phyloP scores from a whole-genome alignment of 2,888 invertebrate genomes.

The Hololepta plana region DNA sequence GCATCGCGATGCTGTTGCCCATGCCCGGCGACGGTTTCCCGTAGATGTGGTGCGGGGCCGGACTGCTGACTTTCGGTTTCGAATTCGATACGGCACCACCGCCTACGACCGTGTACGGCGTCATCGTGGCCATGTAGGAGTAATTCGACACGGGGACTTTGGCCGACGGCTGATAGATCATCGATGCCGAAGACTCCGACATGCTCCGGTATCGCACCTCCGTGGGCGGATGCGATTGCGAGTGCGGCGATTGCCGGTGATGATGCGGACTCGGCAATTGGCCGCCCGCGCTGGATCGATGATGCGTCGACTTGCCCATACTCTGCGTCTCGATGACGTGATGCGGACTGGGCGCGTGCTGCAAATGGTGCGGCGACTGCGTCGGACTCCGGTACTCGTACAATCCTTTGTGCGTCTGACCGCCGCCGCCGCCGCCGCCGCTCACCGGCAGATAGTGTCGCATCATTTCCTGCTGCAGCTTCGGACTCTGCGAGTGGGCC shows the following conservation, averaged over 20 bases:
- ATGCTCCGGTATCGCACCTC: slow-evolving; percentile 21
- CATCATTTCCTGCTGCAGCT: slow-evolving; percentile 34
- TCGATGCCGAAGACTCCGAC: slow-evolving; percentile 20
- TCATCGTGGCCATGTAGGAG: slow-evolving; percentile 23
- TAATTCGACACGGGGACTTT: slow-evolving; percentile 4
- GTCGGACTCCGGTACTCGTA: slow-evolving; percentile 28
- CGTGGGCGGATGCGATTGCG: slow-evolving; percentile 22
- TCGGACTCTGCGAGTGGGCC: slow-evolving; percentile 38
- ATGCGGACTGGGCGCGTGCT: slow-evolving; percentile 20
- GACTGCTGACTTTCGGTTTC: slow-evolving; percentile 56
- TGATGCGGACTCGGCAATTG: slow-evolving; percentile 31
- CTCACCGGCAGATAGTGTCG: slow-evolving; percentile 33
- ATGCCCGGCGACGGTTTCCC: slow-evolving; percentile 38
- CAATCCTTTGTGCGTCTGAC: slow-evolving; percentile 23
- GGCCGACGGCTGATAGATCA: slow-evolving; percentile 20
- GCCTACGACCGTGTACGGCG: slow-evolving; percentile 30
- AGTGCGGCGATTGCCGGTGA: slow-evolving; percentile 26
- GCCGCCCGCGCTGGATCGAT: slow-evolving; percentile 12
- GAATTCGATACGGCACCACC: slow-evolving; percentile 31
- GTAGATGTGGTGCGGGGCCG: slow-evolving; percentile 59
- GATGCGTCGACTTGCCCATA: slow-evolving; percentile 18
- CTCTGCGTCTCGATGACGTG: slow-evolving; percentile 23
- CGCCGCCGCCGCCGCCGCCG: slow-evolving; percentile 24
- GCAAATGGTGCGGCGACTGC: slow-evolving; percentile 28
- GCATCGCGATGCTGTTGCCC: slow-evolving; percentile 8